Conservation (phyloP, 2,797 vertebrate genomes). For the Xyrichtys novacula region DNA sequence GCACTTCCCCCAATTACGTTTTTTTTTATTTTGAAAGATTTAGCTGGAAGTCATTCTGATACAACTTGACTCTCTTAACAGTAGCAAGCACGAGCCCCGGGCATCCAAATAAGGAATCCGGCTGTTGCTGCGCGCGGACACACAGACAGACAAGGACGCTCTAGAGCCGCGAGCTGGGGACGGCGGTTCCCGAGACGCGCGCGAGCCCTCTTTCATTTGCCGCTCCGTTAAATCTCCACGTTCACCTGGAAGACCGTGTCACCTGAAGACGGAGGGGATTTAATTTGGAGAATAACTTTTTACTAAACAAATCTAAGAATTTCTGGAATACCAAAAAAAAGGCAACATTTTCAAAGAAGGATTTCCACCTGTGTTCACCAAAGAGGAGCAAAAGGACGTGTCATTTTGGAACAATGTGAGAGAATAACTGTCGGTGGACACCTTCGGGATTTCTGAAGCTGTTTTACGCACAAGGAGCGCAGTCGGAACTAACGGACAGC, state of each 20-base stretch:
- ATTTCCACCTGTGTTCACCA: constrained; percentile 5
- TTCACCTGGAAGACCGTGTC: constrained; percentile 45
- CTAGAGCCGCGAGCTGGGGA: constrained; percentile 70
- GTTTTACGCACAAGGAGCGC: constrained; percentile 54
- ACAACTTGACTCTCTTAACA: constrained; percentile 54
- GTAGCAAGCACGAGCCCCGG: constrained; percentile 61
- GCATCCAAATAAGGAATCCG: constrained; percentile 91
- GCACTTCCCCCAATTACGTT: not conserved
- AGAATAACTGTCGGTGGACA: constrained; percentile 17
- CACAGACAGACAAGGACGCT: constrained; percentile 72
- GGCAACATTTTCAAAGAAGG: constrained; percentile 10
- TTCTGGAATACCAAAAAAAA: constrained; percentile 56
- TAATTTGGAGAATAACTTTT: constrained; percentile 61
- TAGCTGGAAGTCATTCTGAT: constrained; percentile 62
- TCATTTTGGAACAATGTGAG: constrained; percentile 49
- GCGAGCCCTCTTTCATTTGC: constrained; percentile 54
- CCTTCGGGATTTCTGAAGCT: constrained; percentile 48
- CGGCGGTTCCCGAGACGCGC: constrained; percentile 64
- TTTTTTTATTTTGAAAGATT: constrained; percentile 71
- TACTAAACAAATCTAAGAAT: constrained; percentile 18
- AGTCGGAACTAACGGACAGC: constrained; percentile 57
- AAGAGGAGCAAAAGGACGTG: constrained; percentile 31
- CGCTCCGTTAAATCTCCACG: constrained; percentile 48
- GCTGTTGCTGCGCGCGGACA: constrained; percentile 77
- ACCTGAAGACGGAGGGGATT: constrained; percentile 1